Base-by-base conservation (phyloP, 30 jellyfish, hydroid and myxozoan genomes). In the Pseudorhiza aurosa region DNA sequence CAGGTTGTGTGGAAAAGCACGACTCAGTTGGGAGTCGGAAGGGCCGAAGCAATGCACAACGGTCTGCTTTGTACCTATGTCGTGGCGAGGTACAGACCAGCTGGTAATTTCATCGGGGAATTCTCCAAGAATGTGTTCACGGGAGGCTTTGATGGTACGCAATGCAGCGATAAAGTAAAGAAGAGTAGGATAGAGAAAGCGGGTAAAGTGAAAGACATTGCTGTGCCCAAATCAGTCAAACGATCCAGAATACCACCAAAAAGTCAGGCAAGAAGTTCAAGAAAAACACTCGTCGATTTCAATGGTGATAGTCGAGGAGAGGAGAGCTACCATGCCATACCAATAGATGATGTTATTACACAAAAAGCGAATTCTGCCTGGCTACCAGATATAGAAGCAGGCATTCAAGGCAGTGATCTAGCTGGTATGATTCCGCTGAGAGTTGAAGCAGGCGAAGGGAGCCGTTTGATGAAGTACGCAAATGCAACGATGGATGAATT, bases 81-180 rank as follows among this genome's bases (percentile, higher is more conserved):
- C 25, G 99, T 93, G 0, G 99, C 99, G 8, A 68, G 97, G 62
- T 93, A 93, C 71, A 64, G 97, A 57, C 99, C 99, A 6, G 97
- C 97, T 8, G 99, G 99, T 0, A 93, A 93, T 65, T 93, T 79
- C 64, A 40, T 93, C 2, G 97, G 97, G 0, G 97, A 93, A 65
- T 93, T 86, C 42, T 74, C 70, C 14, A 86, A 63, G 64, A 93
- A 93, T 72, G 99, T 93, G 1, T 68, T 67, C n/a, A 70, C 42
- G 24, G 99, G 99, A 15, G 40, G 50, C 24, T 93, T 93, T 71
- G 80, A 70, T 30, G 93, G 95, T 28, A 44, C 82, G 14, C 95
- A 50, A 19, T 87, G 97, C 79, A 36, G 62, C n/a, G 29, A 0
- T 2, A 32, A n/a, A 0, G 55, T 18, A 15, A 65, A 65, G 56